Base-by-base conservation (phyloP, 2,888 invertebrate genomes). In the Cephonodes hylas region DNA sequence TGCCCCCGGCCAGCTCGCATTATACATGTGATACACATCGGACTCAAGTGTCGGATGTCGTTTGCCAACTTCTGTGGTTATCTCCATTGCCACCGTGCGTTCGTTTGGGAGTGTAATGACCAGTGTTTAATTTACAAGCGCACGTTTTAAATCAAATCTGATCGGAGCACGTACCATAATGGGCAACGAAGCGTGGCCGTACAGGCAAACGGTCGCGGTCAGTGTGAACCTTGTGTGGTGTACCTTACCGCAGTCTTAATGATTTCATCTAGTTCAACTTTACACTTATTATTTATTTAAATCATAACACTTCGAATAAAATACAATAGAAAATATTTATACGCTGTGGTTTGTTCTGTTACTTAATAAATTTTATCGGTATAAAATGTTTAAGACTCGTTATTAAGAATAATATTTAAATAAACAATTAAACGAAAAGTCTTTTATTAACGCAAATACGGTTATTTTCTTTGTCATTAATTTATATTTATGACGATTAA, bases 1-100 rank as follows among this genome's bases (percentile, higher is more conserved):
- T 83, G 79, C 74, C 68, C 70, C 71, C 22, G 31, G 23, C 42
- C 53, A 59, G 59, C 44, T 27, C 34, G 38, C 25, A 60, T 61
- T 45, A 57, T 61, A 61, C 53, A n/a, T 45, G 53, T 13, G 53
- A 60, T 60, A 60, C 38, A 38, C 60, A 60, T 42, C 53, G 13
- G 18, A 60, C 18, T 42, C 15, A 6, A 60, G 60, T 42, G 59
- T 46, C 46, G 18, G 25, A 60, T 60, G 27, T 60, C 42, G 27
- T 53, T 53, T 53, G 31, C 27, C 18, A 53, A 53, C 53, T 53
- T 53, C 53, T 53, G 53, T 18, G 27, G 31, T 53, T 53, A 53
- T 18, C 31, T 53, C 31, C 27, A 53, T 8, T 27, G 53, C 18
- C 18, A 15, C 53, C 53, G 18, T 20, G 31, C 18, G 31, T 13